Percentiles rank a stretch among this genome's conserved stretches.
Evolutionary conservation across 2,113 vertebrate genomes (phyloP).

Genomic region (Elanus axillaris): DNA sequence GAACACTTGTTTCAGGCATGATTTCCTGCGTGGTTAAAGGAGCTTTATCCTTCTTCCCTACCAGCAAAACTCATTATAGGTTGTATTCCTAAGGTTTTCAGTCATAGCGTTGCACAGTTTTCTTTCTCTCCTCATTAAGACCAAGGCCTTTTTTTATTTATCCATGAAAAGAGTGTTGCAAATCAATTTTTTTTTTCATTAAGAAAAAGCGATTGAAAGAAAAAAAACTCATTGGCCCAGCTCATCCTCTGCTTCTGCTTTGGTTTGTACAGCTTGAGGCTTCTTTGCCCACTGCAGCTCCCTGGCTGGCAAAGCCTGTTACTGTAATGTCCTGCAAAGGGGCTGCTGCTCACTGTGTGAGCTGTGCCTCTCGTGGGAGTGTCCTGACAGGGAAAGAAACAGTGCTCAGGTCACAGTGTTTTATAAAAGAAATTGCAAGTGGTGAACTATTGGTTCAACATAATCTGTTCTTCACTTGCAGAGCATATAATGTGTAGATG

Average conservation of each 20-base stretch:
- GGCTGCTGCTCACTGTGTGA: not conserved
- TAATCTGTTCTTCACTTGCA: not conserved
- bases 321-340: not conserved
- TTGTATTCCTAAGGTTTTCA: not conserved
- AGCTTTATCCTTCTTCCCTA: not conserved
- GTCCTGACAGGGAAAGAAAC: not conserved
- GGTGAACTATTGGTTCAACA: not conserved
- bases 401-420: not conserved
- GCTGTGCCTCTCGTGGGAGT: not conserved
- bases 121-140: not conserved
- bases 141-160: not conserved
- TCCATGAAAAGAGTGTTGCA: not conserved
- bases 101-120: not conserved
- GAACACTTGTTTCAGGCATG: not conserved
- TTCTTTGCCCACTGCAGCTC: not conserved
- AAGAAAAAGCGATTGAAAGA: not conserved
- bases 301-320: not conserved
- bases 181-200: not conserved
- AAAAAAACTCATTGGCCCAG: not conserved
- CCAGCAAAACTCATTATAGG: not conserved
- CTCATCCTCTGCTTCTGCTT: not conserved
- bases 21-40: not conserved
- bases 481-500: not conserved
- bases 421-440: not conserved
- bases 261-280: rapidly evolving